Base-by-base conservation (phyloP, 1,140 invertebrate species). In the Reticulitermes speratus region DNA sequence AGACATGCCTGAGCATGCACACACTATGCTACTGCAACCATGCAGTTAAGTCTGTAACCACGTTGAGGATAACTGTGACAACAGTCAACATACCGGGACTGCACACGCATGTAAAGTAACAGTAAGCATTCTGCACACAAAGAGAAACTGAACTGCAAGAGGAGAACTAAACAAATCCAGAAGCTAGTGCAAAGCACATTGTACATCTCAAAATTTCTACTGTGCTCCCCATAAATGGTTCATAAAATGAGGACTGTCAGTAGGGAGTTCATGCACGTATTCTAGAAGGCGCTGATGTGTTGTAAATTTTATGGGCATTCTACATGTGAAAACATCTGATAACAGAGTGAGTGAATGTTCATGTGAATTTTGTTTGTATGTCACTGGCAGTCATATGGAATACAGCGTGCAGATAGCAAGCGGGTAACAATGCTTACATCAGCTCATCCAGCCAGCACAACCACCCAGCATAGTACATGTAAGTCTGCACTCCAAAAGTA, bases 401-500 rank as follows among this genome's bases (percentile, higher is more conserved):
- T 12, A 65, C 8, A 2, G 9, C 65, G n/a, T 6, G 8, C 14
- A 6, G 16, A 30, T n/a, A 75, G n/a, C 25, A 21, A 19, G 59
- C 1, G 59, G 12, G 59, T n/a, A 23, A 11, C 2, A 30, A 12
- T 8, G 25, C 65, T n/a, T 75, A 25, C 65, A 75, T 9, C 65
- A 25, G 11, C 7, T 30, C 25, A 25, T 30, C 11, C 65, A 30
- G 65, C 25, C 65, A 75, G n/a, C 65, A 75, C 65, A 30, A 75
- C 65, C 65, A 75, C n/a, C 25, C 65, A 75, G 65, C n/a, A 75
- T 14, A 75, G 3, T 30, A 75, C n/a, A 75, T 25, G n/a, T n/a
- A 75, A n/a, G 65, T n/a, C 65, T 75, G 65, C 16, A 75, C 65
- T 75, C 65, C 65, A 75, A 75, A 75, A 75, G 65, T 75, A 75